Evolutionary conservation across 2,113 vertebrate species (phyloP).

Genomic region (Macrotus californicus): DNA sequence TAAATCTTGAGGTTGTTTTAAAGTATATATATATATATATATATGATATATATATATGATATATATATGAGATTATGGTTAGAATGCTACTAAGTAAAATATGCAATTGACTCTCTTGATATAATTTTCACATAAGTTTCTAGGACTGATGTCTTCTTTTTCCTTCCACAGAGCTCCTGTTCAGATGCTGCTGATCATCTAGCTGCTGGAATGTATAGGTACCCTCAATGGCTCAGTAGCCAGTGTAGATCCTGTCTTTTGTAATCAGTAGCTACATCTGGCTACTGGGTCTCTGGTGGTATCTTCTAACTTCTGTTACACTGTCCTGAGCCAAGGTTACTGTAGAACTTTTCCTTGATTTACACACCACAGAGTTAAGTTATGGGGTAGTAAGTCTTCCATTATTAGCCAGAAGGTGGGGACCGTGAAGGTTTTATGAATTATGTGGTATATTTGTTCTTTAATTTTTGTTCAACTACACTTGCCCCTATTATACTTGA

Average conservation of each 20-base stretch:
- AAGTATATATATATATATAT: neutral
- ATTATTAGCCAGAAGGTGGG: neutral
- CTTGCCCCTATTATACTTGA: neutral
- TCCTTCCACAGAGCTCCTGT: constrained; percentile 70
- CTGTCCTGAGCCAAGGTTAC: constrained; percentile 70
- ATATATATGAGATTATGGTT: neutral
- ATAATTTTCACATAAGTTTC: neutral
- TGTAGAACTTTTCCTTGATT: constrained; percentile 76
- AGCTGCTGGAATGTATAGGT: constrained; percentile 64
- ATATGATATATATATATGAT: too few species aligned
- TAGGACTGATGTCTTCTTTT: constrained; percentile 56
- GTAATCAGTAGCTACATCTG: constrained; percentile 99
- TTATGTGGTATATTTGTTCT: constrained; percentile 17
- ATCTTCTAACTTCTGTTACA: constrained; percentile 79
- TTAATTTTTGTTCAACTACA: too few species aligned
- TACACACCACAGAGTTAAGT: constrained; percentile 49
- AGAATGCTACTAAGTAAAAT: neutral
- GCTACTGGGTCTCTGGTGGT: constrained; percentile 99
- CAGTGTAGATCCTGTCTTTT: constrained; percentile 99
- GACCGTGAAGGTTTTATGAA: constrained; percentile 2
- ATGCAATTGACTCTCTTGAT: neutral
- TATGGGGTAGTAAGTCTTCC: constrained; percentile 35
- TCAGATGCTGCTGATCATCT: constrained; percentile 42
- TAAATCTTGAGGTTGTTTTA: neutral
- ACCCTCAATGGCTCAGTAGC: constrained; percentile 96